Conservation (phyloP, 2,797 vertebrate genomes). For the Onychomys leucogaster region DNA sequence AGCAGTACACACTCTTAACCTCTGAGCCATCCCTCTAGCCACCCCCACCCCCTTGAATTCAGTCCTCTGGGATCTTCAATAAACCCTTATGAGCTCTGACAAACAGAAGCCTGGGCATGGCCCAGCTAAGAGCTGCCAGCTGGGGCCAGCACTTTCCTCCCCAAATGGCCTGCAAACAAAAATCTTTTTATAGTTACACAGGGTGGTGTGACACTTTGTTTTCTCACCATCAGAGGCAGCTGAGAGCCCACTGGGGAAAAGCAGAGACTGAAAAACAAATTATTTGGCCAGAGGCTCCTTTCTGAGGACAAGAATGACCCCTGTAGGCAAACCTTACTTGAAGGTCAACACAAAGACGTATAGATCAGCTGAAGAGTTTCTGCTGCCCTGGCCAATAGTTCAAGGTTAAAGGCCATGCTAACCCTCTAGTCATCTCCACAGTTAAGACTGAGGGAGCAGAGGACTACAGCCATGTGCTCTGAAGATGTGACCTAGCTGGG, state of each 20-base stretch:
- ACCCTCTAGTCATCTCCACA: conserved; percentile 1
- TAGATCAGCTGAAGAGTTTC: not conserved
- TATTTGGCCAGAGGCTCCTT: conserved; percentile 48
- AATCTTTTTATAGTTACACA: conserved; percentile 79
- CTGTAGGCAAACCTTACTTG: not conserved
- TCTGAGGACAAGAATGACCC: conserved; percentile 53
- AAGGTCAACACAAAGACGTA: not conserved
- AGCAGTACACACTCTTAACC: not conserved
- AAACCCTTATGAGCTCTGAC: conserved; percentile 19
- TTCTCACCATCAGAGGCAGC: conserved; percentile 73
- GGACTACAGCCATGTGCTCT: not conserved
- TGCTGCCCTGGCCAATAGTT: not conserved
- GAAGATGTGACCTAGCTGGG: not conserved
- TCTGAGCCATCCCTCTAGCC: too few relatives aligned
- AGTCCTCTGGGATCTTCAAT: conserved; percentile 16
- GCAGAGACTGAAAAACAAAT: conserved; percentile 60
- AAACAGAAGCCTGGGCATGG: conserved; percentile 19
- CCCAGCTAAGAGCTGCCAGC: conserved; percentile 61
- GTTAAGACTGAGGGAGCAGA: not conserved
- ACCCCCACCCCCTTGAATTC: not conserved
- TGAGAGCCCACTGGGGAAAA: conserved; percentile 67
- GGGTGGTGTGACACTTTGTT: conserved; percentile 68
- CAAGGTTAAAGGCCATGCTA: conserved; percentile 21
- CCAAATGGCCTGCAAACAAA: conserved; percentile 75
- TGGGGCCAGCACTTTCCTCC: conserved; percentile 67